These are phyloP conservation scores for Bombyx mori DNA, from an alignment of 1,140 invertebrate genomes.

Conservation along the genomic window ASM3026992v2 NC_085119.1:10443501-10444000, in stretches of 20 bases:
- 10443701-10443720: conserved; percentile 16
- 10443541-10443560: no score
- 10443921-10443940: no score
- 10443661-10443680: background rate
- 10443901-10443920: no score
- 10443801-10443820: conserved; percentile 8
- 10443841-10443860: no score
- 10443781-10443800: conserved; percentile 9
- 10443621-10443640: background rate
- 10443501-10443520: no score
- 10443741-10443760: conserved; percentile 15
- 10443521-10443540: no score
- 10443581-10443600: background rate
- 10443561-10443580: no score
- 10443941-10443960: no score
- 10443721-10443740: conserved; percentile 16
- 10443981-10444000: no score
- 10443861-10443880: no score
- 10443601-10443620: background rate
- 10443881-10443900: no score
- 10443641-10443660: background rate
- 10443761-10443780: conserved; percentile 12
- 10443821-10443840: background rate
- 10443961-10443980: no score
- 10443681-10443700: conserved; percentile 9